Conservation (phyloP, 2,888 invertebrate species). For the Eupsilia transversa region DNA sequence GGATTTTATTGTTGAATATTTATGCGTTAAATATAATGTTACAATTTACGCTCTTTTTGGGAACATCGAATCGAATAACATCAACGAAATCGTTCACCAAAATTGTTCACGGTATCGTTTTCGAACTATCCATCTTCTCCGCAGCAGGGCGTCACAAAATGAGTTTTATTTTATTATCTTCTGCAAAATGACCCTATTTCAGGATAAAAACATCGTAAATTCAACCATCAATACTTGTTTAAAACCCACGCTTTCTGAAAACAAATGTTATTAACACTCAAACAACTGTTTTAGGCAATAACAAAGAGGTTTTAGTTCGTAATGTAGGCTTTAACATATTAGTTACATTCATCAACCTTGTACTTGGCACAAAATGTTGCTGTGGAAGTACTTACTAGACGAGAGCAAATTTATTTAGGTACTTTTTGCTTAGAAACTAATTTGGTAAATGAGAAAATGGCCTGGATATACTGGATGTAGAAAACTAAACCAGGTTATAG, state of each 20-base stretch:
- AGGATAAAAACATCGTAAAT: constrained; percentile 7
- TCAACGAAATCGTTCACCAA: constrained; percentile 12
- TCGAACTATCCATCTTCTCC: constrained; percentile 61
- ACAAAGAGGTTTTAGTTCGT: constrained; percentile 9
- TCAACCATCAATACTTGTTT: constrained; percentile 29
- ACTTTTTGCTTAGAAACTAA: neutral
- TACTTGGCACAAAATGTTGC: constrained; percentile 3
- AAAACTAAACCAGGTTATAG: neutral
- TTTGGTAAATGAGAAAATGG: neutral
- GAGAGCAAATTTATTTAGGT: neutral
- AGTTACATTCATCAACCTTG: constrained; percentile 37
- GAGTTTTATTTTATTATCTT: constrained; percentile 55
- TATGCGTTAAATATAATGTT: neutral
- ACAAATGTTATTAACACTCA: constrained; percentile 18
- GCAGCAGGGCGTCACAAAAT: constrained; percentile 66
- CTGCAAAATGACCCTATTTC: constrained; percentile 36
- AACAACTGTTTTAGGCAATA: constrained; percentile 40
- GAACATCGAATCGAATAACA: neutral
- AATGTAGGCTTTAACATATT: constrained; percentile 35
- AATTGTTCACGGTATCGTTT: constrained; percentile 9
- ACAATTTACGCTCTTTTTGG: neutral
- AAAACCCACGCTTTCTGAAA: constrained; percentile 19
- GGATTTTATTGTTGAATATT: neutral
- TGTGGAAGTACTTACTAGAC: constrained; percentile 4
- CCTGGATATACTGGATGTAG: neutral